These are phyloP conservation scores for Vespertilio murinus DNA, from an alignment of 2,797 vertebrate genomes.

Conservation along the genomic window DNA sequence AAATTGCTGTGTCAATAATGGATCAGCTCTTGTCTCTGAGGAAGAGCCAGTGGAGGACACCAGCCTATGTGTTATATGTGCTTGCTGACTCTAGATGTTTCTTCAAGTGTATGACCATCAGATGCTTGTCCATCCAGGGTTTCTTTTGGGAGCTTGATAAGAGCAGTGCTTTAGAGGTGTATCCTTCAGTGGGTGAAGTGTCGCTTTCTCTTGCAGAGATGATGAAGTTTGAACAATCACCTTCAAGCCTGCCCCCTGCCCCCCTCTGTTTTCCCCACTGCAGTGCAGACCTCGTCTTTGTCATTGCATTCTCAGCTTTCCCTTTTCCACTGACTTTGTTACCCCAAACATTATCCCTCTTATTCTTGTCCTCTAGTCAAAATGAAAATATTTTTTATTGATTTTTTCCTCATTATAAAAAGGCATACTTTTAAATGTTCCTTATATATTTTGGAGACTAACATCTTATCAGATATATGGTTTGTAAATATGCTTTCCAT, in stretches of 20 bases:
- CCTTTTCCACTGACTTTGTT: not conserved
- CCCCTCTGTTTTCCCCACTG: not conserved
- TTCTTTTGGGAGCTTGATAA: not conserved
- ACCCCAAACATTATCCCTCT: not conserved
- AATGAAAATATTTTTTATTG: not conserved
- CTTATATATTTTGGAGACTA: not conserved
- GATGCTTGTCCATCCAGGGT: not conserved
- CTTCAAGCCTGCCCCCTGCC: not conserved
- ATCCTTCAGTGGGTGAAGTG: not conserved
- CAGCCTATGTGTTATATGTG: not conserved
- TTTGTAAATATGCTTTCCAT: not conserved
- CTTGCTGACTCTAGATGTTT: not conserved
- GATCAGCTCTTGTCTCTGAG: not conserved
- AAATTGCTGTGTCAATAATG: not conserved
- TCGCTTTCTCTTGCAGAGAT: not conserved
- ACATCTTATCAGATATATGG: not conserved
- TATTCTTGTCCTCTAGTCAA: not conserved
- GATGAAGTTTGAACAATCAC: not conserved
- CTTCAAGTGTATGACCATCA: not conserved
- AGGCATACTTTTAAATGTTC: not conserved
- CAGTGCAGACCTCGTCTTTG: not conserved
- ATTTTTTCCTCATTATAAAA: conserved; percentile 3
- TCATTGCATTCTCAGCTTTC: not conserved
- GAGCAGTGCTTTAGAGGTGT: not conserved
- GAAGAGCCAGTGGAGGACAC: not conserved